A percentile compares a stretch with the other conserved stretches of the same genome.
phyloP scores from a whole-genome alignment of 2,113 vertebrate genomes.

The Nothocercus nigrocapillus region DNA sequence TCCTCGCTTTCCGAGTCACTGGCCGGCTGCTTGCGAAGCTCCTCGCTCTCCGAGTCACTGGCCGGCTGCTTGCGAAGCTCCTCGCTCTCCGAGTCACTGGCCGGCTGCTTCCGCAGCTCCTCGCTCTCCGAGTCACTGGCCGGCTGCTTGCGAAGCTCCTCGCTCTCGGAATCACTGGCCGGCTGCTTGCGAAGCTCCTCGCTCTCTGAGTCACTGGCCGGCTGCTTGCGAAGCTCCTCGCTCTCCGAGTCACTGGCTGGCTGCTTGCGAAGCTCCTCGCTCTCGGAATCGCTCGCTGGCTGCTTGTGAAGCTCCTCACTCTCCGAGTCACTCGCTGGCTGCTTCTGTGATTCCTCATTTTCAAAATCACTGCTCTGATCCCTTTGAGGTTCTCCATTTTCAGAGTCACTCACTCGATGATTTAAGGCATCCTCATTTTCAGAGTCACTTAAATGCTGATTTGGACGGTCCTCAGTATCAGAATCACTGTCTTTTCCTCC shows the following conservation, averaged over 20 bases:
- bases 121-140: slow-evolving; percentile 68
- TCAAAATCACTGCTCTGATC: slow-evolving; percentile 81
- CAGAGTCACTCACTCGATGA: slow-evolving; percentile 80
- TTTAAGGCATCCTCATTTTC: slow-evolving; percentile 75
- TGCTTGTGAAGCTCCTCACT: slow-evolving; percentile 57
- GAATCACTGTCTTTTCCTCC: slow-evolving; percentile 83
- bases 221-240: slow-evolving; percentile 52
- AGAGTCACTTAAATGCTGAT: slow-evolving; percentile 71
- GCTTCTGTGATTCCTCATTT: slow-evolving; percentile 68
- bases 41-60: slow-evolving; percentile 76
- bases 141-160: slow-evolving; percentile 60
- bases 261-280: slow-evolving; percentile 66
- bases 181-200: slow-evolving; percentile 56
- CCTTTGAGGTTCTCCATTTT: slow-evolving; percentile 77
- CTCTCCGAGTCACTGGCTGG: slow-evolving; percentile 71
- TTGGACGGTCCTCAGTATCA: slow-evolving; percentile 74
- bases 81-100: slow-evolving; percentile 75
- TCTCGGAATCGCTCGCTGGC: slow-evolving; percentile 72
- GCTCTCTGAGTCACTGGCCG: slow-evolving; percentile 64
- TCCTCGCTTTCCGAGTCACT: slow-evolving; percentile 74
- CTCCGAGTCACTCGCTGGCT: slow-evolving; percentile 63
- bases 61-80: slow-evolving; percentile 57
- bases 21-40: not conserved
- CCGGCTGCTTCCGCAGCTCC: slow-evolving; percentile 30
- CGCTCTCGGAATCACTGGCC: slow-evolving; percentile 73